Evolutionary conservation across 2,113 vertebrate species (phyloP), one percentile per base, ranked within the genome.

Genomic region (Glareola pratincola): DNA sequence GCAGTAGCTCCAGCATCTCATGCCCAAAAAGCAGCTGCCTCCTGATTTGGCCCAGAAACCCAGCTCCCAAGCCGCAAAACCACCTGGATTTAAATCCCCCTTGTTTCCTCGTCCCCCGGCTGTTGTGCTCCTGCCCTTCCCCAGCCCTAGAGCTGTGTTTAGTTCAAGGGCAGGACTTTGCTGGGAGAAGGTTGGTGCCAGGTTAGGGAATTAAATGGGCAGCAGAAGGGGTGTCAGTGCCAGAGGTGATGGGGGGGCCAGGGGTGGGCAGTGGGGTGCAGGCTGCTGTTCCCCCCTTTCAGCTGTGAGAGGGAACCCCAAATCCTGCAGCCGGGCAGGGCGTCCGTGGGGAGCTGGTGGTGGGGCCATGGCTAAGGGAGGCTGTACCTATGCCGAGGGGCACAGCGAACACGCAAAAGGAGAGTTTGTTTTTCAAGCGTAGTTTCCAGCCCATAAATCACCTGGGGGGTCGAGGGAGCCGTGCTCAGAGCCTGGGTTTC

Each of bases 381-480:
- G n/a, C 60, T 90, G 29, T 53, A 17, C 14, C 4, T 79, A 71
- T 90, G 67, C 67, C 3, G 29, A 96, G 72, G 75, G 86, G 86
- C 56, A 92, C 29, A 68, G 77, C 2, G 36, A 92, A 79, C 14
- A 4, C 57, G 69, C 63, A 48, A 88, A 85, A 87, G 75, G 79
- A 91, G 73, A 93, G 79, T 92, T 96, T 94, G 89, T 95, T 96
- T 95, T 96, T 68, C 68, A 94, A 91, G 80, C 4, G 13, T 92
- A 86, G 60, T 95, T 97, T 96, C 91, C 92, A 94, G 94, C 73
- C 67, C 88, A 85, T 89, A 95, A 95, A 94, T 97, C 77, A 92
- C 71, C 39, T 29, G 5, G 92, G 79, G 93, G 93, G 90, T 90
- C 2, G n/a, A 47, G 30, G 24, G 79, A 90, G 66, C 91, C 10